Conservation (phyloP, 2,888 invertebrate genomes). For the Cheilosia vernalis region DNA sequence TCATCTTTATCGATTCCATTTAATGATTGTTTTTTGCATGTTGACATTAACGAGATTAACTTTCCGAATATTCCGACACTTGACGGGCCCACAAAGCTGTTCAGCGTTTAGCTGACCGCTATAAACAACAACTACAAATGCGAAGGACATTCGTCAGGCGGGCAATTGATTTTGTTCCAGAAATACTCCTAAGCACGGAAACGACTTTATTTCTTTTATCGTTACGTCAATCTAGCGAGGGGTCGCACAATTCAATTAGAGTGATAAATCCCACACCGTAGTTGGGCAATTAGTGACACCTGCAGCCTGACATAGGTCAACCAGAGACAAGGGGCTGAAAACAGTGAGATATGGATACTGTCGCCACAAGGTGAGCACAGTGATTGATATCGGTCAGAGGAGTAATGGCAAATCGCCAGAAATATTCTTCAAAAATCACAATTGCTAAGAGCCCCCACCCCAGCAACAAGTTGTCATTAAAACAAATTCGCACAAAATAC, state of each 20-base stretch:
- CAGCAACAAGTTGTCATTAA: neutral
- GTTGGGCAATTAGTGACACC: conserved; percentile 39
- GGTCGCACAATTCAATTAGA: conserved; percentile 29
- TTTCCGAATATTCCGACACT: conserved; percentile 22
- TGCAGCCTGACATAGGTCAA: conserved; percentile 1
- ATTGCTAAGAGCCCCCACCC: too few relatives aligned
- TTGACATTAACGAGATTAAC: conserved; percentile 51
- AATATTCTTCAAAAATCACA: neutral
- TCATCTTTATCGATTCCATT: neutral
- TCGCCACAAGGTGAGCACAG: neutral
- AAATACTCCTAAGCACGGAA: neutral
- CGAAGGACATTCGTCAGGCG: neutral
- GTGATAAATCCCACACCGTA: conserved; percentile 23
- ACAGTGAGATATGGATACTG: neutral
- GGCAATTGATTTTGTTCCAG: neutral
- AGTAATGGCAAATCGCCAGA: conserved; percentile 15
- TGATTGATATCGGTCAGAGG: conserved; percentile 24
- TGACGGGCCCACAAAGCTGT: conserved; percentile 14
- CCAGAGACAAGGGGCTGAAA: neutral
- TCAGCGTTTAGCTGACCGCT: conserved; percentile 33
- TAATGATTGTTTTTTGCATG: conserved; percentile 51
- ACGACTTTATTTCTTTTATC: conserved; percentile 9
- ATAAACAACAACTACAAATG: neutral
- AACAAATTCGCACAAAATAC: neutral
- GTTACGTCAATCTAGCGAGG: conserved; percentile 17